Evolutionary conservation across 2,113 vertebrate species (phyloP), one percentile per base, ranked within the genome.

Genomic region (Dicrurus megarhynchus): DNA sequence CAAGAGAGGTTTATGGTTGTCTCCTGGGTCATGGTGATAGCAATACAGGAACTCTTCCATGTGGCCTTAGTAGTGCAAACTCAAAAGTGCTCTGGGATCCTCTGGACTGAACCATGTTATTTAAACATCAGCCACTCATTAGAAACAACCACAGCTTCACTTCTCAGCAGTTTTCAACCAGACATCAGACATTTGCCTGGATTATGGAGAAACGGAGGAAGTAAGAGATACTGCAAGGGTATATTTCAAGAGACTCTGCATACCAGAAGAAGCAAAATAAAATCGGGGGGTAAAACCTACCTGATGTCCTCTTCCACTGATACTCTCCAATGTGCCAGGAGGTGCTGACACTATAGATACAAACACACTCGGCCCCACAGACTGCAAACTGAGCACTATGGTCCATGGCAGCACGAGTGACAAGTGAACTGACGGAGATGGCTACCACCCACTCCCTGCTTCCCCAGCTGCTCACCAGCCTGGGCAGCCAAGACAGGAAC

Each of bases 381-480:
- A 46, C 81, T 88, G 88, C 70, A 74, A 95, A 83, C 56, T 69
- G 92, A 97, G 70, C 85, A 39, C 78, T 3, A n/a, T 4, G 0
- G 3, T 56, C 85, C n/a, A 7, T 19, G 71, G 92, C 63, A 84
- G 81, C 61, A 77, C 70, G 30, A 93, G 90, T 15, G 42, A 94
- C 81, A 89, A 90, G 78, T 23, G 60, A 94, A 90, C 65, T 71
- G 86, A 55, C 1, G 6, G 95, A 96, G 95, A 97, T 95, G 96
- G 96, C 94, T 84, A 37, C 95, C 89, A 88, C 92, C 95, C 92
- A 94, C 95, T 56, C 64, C 4, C 68, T 4, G 3, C 81, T 91
- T 67, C 23, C 84, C 94, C 96, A 97, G 86, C 95, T 96, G 96
- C 93, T 97, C 80, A 42, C 87, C 84, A 77, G 90, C 55, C 92